Percentiles rank a stretch among this genome's conserved stretches.
Conservation (phyloP, 2,888 invertebrate species). For the Morinoia aosen region DNA sequence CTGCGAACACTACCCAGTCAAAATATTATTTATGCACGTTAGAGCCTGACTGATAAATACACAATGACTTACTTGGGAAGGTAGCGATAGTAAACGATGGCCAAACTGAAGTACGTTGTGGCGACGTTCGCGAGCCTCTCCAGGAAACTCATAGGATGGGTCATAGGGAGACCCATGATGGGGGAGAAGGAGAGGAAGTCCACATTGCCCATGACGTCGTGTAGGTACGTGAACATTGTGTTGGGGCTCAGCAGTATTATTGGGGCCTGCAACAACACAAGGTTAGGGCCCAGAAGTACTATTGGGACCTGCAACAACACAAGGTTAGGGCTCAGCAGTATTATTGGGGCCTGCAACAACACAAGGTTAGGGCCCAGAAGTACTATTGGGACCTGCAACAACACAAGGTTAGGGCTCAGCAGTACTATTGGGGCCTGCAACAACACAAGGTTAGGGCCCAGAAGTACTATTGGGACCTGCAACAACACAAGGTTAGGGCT, state of each 20-base stretch:
- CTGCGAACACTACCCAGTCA: too few species aligned
- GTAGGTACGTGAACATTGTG: background rate
- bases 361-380: background rate
- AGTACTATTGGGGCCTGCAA: too few species aligned
- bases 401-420: background rate
- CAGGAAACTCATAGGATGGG: constrained; percentile 46
- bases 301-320: background rate
- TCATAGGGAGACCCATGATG: background rate
- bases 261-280: constrained; percentile 52
- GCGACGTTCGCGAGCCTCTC: constrained; percentile 16
- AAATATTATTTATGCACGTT: too few species aligned
- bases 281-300: background rate
- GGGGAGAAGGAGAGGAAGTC: constrained; percentile 51
- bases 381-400: background rate
- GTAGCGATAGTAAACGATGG: background rate
- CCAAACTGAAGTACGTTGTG: background rate
- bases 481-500: background rate
- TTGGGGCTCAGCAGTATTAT: constrained; percentile 41
- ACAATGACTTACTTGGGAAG: background rate
- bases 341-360: background rate
- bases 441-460: background rate
- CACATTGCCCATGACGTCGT: constrained; percentile 53
- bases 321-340: background rate
- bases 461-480: too few species aligned
- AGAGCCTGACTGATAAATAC: background rate